Evolutionary conservation across 1,140 invertebrate genomes (phyloP).

Genomic region (Drosophila oshimai): DNA sequence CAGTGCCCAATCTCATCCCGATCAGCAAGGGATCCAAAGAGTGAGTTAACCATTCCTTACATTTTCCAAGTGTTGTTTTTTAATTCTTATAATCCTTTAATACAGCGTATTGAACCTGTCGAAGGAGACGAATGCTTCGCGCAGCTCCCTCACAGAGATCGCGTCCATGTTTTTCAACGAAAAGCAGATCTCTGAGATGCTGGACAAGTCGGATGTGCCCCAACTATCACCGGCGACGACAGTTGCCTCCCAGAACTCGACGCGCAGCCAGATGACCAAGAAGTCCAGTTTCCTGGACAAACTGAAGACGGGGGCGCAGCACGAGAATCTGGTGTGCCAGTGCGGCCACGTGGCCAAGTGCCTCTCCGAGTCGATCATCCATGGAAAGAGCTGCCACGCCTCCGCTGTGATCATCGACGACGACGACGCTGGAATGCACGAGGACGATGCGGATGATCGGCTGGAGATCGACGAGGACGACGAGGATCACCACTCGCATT

Average conservation of each 20-base stretch:
- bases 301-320: conserved; percentile 86
- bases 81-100: no score
- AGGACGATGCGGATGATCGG: conserved; percentile 69
- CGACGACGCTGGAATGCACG: conserved; percentile 83
- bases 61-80: no score
- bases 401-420: conserved; percentile 64
- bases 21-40: conserved; percentile 83
- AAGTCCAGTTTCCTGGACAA: conserved; percentile 90
- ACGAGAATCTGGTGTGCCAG: conserved; percentile 87
- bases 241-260: conserved; percentile 67
- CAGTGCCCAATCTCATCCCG: conserved; percentile 89
- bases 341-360: conserved; percentile 92
- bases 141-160: conserved; percentile 72
- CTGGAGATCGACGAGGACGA: conserved; percentile 73
- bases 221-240: conserved; percentile 81
- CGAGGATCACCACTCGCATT: conserved; percentile 70
- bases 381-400: conserved; percentile 87
- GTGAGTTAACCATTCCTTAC: conserved; percentile 44
- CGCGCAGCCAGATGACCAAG: conserved; percentile 83
- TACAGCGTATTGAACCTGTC: conserved; percentile 72
- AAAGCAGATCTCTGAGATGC: conserved; percentile 75
- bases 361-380: conserved; percentile 90
- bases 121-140: conserved; percentile 67
- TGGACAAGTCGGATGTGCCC: conserved; percentile 78
- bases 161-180: conserved; percentile 79